phyloP scores from a whole-genome alignment of 2,113 vertebrate genomes.

The Halcyon senegalensis region DNA sequence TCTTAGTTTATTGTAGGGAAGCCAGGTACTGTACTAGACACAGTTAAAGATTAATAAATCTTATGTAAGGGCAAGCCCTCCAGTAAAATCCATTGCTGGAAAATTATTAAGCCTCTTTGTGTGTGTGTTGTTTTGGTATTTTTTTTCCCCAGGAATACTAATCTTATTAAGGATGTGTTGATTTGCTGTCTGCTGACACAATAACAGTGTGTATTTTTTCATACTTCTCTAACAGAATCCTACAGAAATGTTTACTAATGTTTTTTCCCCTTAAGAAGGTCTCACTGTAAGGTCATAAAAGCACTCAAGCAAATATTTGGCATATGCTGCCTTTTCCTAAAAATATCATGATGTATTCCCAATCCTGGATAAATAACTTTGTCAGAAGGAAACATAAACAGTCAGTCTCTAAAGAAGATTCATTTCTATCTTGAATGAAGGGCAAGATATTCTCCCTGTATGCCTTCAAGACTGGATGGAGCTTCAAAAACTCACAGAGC shows the following conservation, averaged over 20 bases:
- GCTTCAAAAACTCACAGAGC: constrained; percentile 44
- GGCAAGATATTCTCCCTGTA: neutral
- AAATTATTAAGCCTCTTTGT: neutral
- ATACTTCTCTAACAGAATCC: neutral
- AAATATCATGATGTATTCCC: neutral
- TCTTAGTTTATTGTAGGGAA: neutral
- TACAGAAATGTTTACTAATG: neutral
- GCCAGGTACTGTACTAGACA: rapidly evolving
- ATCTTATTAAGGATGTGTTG: neutral
- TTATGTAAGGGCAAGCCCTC: neutral
- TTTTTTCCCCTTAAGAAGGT: neutral
- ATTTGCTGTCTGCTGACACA: neutral
- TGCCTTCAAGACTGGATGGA: constrained; percentile 26
- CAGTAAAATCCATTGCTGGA: neutral
- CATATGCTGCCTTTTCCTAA: neutral
- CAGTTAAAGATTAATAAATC: constrained; percentile 1
- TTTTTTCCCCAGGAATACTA: neutral
- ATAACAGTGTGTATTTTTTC: neutral
- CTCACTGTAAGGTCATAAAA: neutral
- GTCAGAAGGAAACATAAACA: constrained; percentile 20
- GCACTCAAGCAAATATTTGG: neutral
- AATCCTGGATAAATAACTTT: neutral
- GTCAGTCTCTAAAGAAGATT: constrained; percentile 11
- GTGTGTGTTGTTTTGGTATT: neutral
- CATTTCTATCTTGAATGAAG: constrained; percentile 8